Base-by-base conservation (phyloP, 1,140 invertebrate genomes). In the Brachionus rotundiformis region DNA sequence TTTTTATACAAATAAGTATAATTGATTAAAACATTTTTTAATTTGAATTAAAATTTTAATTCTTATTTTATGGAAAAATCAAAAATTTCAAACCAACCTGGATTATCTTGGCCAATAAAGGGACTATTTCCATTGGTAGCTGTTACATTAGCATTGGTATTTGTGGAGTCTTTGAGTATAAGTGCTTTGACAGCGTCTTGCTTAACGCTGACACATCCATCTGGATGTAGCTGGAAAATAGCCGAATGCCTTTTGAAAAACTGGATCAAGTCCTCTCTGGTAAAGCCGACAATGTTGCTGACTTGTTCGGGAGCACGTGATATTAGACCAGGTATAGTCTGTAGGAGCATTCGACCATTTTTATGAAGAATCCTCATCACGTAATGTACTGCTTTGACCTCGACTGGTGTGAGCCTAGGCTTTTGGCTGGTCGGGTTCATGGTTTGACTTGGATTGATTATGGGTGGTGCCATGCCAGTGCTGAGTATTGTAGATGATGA, bases 201-300 rank as follows among this genome's bases (percentile, higher is more conserved):
- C 76, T 82, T 82, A 7, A 82, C 81, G 31, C 68, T 75, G 13
- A 82, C 71, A 76, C 68, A 75, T n/a, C 81, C 81, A 61, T 82
- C 68, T 7, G 82, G 73, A 76, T 82, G 76, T 44, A 81, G 19
- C 11, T 65, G 47, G 77, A 73, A 81, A 23, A 77, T 73, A 31
- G 79, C 47, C 49, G 47, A 65, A 36, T 68, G 75, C 3, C 71
- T 33, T 65, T 73, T 82, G 27, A 82, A 71, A 63, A 68, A 68
- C 59, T 80, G 44, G 7, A 77, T 77, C 7, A 82, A 25, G 47
- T 81, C 81, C 31, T 82, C 68, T 29, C 71, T n/a, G 7, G 65
- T 82, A 80, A 54, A 81, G 31, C 81, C 81, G n/a, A 82, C 63
- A 36, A 61, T 63, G 19, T 82, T 63, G 44, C 27, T 47, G 19